These are phyloP conservation scores for Fragum sueziense DNA, from an alignment of 2,888 invertebrate genomes.

Conservation along the genomic window DNA sequence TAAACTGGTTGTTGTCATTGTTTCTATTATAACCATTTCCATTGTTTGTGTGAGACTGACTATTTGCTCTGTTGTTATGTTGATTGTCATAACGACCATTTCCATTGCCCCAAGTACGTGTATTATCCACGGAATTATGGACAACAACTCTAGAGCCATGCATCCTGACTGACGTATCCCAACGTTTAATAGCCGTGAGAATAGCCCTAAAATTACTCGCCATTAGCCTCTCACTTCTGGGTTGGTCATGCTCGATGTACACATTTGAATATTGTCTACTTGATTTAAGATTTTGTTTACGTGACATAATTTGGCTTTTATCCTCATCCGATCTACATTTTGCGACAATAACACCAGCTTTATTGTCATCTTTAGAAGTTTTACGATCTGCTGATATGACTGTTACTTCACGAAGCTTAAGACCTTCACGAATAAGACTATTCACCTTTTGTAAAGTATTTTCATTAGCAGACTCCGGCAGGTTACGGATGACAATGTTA, in stretches of 20 bases:
- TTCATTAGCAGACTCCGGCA: neutral
- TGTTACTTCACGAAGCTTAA: neutral
- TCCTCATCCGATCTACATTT: neutral
- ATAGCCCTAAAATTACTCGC: slow-evolving; percentile 1
- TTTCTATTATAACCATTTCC: no score
- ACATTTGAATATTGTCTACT: neutral
- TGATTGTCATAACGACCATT: neutral
- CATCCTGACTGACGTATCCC: neutral
- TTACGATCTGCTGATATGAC: neutral
- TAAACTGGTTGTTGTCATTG: no score
- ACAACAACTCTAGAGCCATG: neutral
- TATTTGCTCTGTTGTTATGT: no score
- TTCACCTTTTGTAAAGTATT: neutral
- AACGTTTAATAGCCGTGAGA: neutral
- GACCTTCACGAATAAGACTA: slow-evolving; percentile 5
- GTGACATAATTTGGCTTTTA: neutral
- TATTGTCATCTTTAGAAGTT: neutral
- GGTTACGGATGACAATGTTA: slow-evolving; percentile 4
- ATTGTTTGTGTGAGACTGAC: no score
- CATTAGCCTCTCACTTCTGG: neutral
- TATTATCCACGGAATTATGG: neutral
- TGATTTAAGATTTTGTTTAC: neutral
- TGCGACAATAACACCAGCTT: slow-evolving; percentile 3
- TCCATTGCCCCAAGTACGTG: no score
- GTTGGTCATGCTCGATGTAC: neutral